phyloP scores from a whole-genome alignment of 2,797 vertebrate species.

The Rhabdophis nuchalis region DNA sequence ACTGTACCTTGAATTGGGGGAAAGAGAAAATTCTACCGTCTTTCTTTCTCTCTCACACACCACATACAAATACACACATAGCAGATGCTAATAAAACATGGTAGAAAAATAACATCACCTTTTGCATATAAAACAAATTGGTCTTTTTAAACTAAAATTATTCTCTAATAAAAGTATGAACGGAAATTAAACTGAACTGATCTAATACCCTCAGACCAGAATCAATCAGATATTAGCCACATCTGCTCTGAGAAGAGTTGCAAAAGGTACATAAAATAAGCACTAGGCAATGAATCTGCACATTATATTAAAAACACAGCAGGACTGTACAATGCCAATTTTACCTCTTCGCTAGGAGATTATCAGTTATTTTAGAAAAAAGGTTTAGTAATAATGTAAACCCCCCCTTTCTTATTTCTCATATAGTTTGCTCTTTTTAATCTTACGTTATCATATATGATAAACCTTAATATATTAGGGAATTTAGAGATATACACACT shows the following conservation, averaged over 20 bases:
- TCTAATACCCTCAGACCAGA: constrained; percentile 41
- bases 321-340: constrained; percentile 47
- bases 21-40: not conserved
- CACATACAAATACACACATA: not conserved
- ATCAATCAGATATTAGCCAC: constrained; percentile 52
- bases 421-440: not conserved
- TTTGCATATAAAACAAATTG: constrained; percentile 41
- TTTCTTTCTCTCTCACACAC: not conserved
- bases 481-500: constrained; percentile 8
- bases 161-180: constrained; percentile 51
- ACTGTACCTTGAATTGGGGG: not conserved
- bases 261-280: constrained; percentile 36
- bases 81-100: constrained; percentile 9
- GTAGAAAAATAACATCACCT: constrained; percentile 37
- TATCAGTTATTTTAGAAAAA: constrained; percentile 34
- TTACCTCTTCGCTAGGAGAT: constrained; percentile 46
- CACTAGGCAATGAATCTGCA: constrained; percentile 34
- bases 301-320: constrained; percentile 53
- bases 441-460: not conserved
- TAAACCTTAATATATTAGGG: constrained; percentile 31
- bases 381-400: constrained; percentile 42
- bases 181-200: constrained; percentile 59
- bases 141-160: constrained; percentile 45
- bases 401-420: constrained; percentile 30
- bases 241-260: constrained; percentile 17